Base-by-base conservation (phyloP, 1,140 invertebrate species). In the Stegodyphus dumicola region DNA sequence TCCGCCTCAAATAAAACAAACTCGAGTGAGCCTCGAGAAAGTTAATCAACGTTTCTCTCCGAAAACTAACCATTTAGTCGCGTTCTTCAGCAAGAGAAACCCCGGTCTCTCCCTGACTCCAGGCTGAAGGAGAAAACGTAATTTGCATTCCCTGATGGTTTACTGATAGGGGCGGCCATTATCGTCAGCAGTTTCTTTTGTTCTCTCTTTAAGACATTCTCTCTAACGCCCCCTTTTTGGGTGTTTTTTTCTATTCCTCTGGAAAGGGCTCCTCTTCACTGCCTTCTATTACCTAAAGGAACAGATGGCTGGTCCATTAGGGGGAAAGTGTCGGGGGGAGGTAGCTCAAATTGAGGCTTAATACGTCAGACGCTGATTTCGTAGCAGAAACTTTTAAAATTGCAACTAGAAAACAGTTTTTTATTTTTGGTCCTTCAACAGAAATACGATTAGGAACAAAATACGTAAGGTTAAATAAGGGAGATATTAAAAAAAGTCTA, bases 141-240 rank as follows among this genome's bases (percentile, higher is more conserved):
- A 81, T 81, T 81, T 81, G 78, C 78, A 81, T 81, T 64, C 70
- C 69, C 78, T 64, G 69, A 79, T 79, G 66, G 77, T 70, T 73
- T 64, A 71, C 69, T 81, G 78, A 81, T 81, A 81, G 70, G 60
- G 69, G 33, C 66, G 78, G 78, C 78, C 69, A 81, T 81, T 81
- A 81, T 81, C 78, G 78, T 81, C 78, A 73, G 78, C 78, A 81
- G 69, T 81, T 81, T 73, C 78, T 81, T 81, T 81, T 81, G 78
- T 81, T 70, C 78, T 81, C 56, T 33, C 49, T 48, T 49, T 71
- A 17, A 73, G 76, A 77, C 76, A 77, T 77, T 77, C 76, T 64
- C 54, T 76, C 10, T 33, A 7, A 33, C 49, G 64, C 74, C 49
- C 74, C 74, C 18, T 64, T 6, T 6, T 9, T 52, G 48, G n/a